Conservation (phyloP, 2,888 invertebrate species). For the Scotopteryx bipunctaria region DNA sequence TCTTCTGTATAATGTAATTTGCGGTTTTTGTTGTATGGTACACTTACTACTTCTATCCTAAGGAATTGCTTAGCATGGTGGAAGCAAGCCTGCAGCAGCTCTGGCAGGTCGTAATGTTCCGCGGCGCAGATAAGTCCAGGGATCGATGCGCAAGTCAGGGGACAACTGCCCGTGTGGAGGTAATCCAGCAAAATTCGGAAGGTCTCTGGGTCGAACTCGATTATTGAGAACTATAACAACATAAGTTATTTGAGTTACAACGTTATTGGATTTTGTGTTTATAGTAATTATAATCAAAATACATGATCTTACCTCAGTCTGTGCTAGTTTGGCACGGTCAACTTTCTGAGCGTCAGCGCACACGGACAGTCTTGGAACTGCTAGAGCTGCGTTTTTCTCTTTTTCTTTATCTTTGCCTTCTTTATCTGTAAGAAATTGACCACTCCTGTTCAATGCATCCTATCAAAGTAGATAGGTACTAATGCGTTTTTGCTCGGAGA, state of each 20-base stretch:
- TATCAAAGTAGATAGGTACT: not conserved
- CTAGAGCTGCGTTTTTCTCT: conserved; percentile 89
- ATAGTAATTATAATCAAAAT: not conserved
- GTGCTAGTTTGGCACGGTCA: conserved; percentile 94
- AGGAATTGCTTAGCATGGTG: conserved; percentile 97
- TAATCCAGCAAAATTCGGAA: conserved; percentile 95
- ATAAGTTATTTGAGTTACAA: conserved; percentile 1
- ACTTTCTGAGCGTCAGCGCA: conserved; percentile 98
- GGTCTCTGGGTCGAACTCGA: conserved; percentile 97
- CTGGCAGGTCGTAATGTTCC: conserved; percentile 96
- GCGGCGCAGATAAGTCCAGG: conserved; percentile 97
- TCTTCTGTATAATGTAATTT: too few species aligned
- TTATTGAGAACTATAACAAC: conserved; percentile 91
- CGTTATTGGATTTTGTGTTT: too few species aligned
- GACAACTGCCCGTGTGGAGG: conserved; percentile 96
- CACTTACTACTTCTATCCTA: conserved; percentile 92
- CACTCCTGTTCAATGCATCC: not conserved
- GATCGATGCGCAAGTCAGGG: conserved; percentile 95
- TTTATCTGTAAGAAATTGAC: conserved; percentile 83
- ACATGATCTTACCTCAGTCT: conserved; percentile 88
- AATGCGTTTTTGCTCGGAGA: conserved; percentile 1
- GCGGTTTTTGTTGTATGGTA: too few species aligned
- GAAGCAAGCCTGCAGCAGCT: conserved; percentile 96
- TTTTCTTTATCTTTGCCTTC: conserved; percentile 91
- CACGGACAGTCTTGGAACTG: conserved; percentile 94